Evolutionary conservation across 1,140 invertebrate species (phyloP).

Genomic region (Drosophila mauritiana): DNA sequence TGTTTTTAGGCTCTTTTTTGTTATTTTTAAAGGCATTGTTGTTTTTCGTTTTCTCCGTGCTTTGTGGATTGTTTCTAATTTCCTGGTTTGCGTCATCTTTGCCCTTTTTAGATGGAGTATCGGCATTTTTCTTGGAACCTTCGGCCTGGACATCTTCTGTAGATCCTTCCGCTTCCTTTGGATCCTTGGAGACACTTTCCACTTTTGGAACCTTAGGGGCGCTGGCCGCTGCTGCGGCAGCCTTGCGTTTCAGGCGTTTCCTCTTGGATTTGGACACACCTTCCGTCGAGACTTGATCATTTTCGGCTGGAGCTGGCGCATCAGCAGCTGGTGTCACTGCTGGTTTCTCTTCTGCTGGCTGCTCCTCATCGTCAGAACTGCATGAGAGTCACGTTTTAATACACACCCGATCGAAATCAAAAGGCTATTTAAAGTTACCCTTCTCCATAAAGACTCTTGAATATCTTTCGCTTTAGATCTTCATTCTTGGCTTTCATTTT

Average conservation of each 20-base stretch:
- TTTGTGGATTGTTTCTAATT: neutral
- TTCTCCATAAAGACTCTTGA: slow-evolving; percentile 92
- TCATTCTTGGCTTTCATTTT: slow-evolving; percentile 90
- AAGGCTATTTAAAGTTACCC: slow-evolving; percentile 54
- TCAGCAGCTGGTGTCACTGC: neutral
- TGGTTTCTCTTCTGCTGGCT: slow-evolving; percentile 12
- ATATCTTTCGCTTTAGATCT: slow-evolving; percentile 91
- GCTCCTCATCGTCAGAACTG: slow-evolving; percentile 80
- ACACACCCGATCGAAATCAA: neutral
- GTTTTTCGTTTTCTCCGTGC: neutral
- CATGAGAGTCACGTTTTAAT: slow-evolving; percentile 37
- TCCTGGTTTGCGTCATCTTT: neutral
- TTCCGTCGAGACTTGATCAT: slow-evolving; percentile 18
- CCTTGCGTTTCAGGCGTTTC: slow-evolving; percentile 68
- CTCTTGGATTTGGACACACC: slow-evolving; percentile 64
- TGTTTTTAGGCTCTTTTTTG: slow-evolving; percentile 7
- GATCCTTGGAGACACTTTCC: neutral
- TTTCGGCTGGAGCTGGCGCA: neutral
- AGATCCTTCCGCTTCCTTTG: slow-evolving; percentile 4
- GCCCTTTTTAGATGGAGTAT: neutral
- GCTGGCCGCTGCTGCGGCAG: slow-evolving; percentile 38
- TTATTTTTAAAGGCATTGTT: slow-evolving; percentile 32
- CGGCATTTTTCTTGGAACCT: neutral
- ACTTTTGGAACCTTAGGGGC: neutral
- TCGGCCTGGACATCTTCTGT: neutral